These are phyloP conservation scores for Theretra japonica DNA, from an alignment of 2,888 invertebrate genomes.

Conservation along the genomic window DNA sequence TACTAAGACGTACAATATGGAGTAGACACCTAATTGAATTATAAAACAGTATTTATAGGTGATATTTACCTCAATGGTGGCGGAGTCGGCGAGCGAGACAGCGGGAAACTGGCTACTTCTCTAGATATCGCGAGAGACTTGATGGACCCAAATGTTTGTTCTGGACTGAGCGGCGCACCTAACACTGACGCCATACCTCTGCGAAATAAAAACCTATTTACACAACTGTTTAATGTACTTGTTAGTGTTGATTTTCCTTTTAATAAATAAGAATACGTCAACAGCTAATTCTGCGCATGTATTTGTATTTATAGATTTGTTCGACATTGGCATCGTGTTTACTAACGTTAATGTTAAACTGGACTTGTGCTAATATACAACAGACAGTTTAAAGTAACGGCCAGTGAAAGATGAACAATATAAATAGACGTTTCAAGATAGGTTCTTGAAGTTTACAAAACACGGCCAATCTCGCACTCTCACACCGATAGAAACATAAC, in stretches of 20 bases:
- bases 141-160: slow-evolving; percentile 90
- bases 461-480: too few species aligned
- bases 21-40: too few species aligned
- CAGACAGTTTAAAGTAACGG: too few species aligned
- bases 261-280: not conserved
- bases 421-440: too few species aligned
- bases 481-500: too few species aligned
- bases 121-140: slow-evolving; percentile 89
- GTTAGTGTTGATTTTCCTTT: slow-evolving; percentile 4
- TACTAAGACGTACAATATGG: too few species aligned
- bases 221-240: not conserved
- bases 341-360: too few species aligned
- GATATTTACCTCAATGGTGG: slow-evolving; percentile 83
- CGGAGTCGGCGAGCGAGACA: slow-evolving; percentile 89
- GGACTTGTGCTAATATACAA: too few species aligned
- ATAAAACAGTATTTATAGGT: not conserved
- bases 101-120: slow-evolving; percentile 91
- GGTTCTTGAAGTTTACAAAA: too few species aligned
- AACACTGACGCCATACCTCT: slow-evolving; percentile 88
- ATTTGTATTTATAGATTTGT: not conserved
- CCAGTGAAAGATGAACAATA: too few species aligned
- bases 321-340: too few species aligned
- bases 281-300: slow-evolving; percentile 13
- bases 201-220: slow-evolving; percentile 53
- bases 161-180: slow-evolving; percentile 88